Conservation (phyloP, 2,797 vertebrate species). For the Chaetodon trifasciatus region DNA sequence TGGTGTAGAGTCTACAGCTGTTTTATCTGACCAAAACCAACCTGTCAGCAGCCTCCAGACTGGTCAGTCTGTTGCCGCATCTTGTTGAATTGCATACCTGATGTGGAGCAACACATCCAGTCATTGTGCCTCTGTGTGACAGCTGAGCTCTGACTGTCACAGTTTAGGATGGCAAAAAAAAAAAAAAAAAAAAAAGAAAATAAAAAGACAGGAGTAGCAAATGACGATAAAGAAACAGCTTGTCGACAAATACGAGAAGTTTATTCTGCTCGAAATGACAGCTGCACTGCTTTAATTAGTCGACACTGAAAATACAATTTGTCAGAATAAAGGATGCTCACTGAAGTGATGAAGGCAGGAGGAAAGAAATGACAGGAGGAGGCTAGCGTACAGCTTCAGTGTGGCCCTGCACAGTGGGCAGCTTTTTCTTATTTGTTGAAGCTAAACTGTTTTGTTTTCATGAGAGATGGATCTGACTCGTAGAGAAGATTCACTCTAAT, state of each 20-base stretch:
- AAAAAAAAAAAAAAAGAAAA: neutral
- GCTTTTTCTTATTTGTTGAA: neutral
- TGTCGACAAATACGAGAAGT: slow-evolving; percentile 5
- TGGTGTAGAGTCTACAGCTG: neutral
- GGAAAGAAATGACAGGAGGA: neutral
- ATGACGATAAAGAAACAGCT: neutral
- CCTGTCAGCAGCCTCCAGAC: slow-evolving; percentile 7
- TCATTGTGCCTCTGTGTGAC: slow-evolving; percentile 9
- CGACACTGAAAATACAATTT: neutral
- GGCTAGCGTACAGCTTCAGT: too few species aligned
- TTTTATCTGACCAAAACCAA: slow-evolving; percentile 9
- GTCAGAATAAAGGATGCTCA: neutral
- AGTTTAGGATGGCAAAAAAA: neutral
- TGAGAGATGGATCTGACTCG: too few species aligned
- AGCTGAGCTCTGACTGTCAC: slow-evolving; percentile 8
- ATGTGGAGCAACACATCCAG: slow-evolving; percentile 4
- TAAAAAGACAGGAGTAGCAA: neutral
- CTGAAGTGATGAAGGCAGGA: neutral
- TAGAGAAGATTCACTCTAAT: too few species aligned
- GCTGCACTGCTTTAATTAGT: slow-evolving; percentile 7
- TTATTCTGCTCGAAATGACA: slow-evolving; percentile 2
- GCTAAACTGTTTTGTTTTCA: neutral
- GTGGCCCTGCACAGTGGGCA: neutral
- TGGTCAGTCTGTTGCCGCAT: neutral
- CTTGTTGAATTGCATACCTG: neutral